Evolutionary conservation across 1,140 invertebrate genomes (phyloP).

Genomic region (Arion vulgaris): DNA sequence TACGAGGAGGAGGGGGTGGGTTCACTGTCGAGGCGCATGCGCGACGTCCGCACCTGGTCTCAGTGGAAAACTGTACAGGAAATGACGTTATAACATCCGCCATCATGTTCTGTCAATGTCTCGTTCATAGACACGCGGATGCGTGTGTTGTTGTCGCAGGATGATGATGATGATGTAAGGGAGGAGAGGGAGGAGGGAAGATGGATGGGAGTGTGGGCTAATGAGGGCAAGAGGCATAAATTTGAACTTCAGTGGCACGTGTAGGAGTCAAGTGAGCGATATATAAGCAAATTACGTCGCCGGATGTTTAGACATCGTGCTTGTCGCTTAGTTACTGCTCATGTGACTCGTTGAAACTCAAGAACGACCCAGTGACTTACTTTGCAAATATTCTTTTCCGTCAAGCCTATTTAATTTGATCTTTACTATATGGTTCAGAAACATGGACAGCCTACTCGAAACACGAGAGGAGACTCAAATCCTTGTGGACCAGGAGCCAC

Average conservation of each 20-base stretch:
- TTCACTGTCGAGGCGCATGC: not conserved
- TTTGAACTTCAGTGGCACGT: slow-evolving; percentile 6
- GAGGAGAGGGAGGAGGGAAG: not conserved
- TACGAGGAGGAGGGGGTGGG: no score
- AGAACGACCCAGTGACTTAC: no score
- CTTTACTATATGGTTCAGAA: no score
- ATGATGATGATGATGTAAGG: not conserved
- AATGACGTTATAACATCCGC: slow-evolving; percentile 4
- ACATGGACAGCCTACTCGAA: no score
- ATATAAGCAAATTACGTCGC: not conserved
- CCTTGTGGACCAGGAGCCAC: no score
- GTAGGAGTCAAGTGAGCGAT: not conserved
- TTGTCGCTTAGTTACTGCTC: not conserved
- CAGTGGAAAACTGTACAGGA: not conserved
- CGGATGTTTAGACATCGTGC: not conserved
- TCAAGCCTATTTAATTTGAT: no score
- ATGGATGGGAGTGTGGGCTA: not conserved
- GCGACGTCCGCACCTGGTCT: not conserved
- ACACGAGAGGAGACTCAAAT: no score
- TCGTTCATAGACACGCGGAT: not conserved
- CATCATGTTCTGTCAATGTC: not conserved
- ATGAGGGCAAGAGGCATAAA: not conserved
- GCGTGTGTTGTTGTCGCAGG: not conserved
- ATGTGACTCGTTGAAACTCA: not conserved
- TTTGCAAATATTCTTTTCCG: no score